A percentile compares a stretch with the other conserved stretches of the same genome.
Conservation (phyloP, 2,888 invertebrate genomes). For the Caenorhabditis japonica region DNA sequence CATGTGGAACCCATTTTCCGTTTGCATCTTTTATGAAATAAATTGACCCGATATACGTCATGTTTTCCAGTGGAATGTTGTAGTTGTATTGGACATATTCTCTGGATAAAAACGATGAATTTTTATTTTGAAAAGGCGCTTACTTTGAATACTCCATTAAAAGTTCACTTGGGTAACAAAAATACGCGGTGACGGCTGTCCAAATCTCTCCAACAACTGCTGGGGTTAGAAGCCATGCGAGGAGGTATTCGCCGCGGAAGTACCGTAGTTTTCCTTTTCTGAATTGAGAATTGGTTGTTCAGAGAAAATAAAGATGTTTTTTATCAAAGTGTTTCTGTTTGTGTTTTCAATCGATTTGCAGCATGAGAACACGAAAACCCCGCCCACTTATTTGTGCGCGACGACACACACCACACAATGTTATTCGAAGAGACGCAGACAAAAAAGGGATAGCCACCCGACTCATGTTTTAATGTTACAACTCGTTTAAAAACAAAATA, state of each 20-base stretch:
- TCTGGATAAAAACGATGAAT: conserved; percentile 2
- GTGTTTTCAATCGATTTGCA: too few relatives aligned
- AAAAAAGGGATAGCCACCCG: too few relatives aligned
- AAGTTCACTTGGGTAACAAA: conserved; percentile 17
- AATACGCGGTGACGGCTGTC: conserved; percentile 33
- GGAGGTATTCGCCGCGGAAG: conserved; percentile 19
- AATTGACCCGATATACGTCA: conserved; percentile 27
- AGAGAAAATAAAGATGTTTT: too few relatives aligned
- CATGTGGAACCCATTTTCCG: neutral
- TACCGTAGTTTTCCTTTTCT: conserved; percentile 27
- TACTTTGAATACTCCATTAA: conserved; percentile 22
- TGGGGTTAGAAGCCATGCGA: conserved; percentile 18
- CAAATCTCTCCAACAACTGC: conserved; percentile 14
- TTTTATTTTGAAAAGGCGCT: neutral
- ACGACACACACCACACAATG: too few relatives aligned
- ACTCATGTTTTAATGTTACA: too few relatives aligned
- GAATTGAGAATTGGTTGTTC: too few relatives aligned
- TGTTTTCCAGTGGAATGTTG: conserved; percentile 8
- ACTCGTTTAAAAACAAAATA: too few relatives aligned
- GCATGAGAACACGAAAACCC: too few relatives aligned
- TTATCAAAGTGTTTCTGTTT: too few relatives aligned
- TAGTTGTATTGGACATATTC: conserved; percentile 13
- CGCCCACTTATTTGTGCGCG: too few relatives aligned
- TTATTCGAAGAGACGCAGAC: too few relatives aligned
- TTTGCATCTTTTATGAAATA: conserved; percentile 13